phyloP scores from a whole-genome alignment of 2,888 invertebrate species.

The Tetropium fuscum region DNA sequence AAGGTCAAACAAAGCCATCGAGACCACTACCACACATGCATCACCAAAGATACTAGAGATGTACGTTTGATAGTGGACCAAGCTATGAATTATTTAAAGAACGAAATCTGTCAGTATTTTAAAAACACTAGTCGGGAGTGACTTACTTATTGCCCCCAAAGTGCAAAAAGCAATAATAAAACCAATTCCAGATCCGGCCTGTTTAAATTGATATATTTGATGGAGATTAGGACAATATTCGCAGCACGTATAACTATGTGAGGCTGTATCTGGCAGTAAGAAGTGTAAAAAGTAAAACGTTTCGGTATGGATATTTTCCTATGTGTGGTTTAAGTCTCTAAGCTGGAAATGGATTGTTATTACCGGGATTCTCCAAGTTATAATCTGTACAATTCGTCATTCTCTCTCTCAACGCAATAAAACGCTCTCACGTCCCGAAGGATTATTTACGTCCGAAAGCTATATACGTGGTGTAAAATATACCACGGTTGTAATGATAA shows the following conservation, averaged over 20 bases:
- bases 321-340: slow-evolving; percentile 34
- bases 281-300: slow-evolving; percentile 25
- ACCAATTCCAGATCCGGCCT: slow-evolving; percentile 8
- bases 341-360: slow-evolving; percentile 52
- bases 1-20: not conserved
- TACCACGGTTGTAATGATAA: not conserved
- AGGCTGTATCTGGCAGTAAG: slow-evolving; percentile 5
- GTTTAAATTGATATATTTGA: slow-evolving; percentile 23
- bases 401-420: slow-evolving; percentile 40
- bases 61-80: not conserved
- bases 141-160: not conserved
- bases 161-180: slow-evolving; percentile 18
- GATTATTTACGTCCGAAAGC: slow-evolving; percentile 18
- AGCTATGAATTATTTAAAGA: not conserved
- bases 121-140: not conserved
- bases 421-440: slow-evolving; percentile 38
- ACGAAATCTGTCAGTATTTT: not conserved
- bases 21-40: no score
- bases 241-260: slow-evolving; percentile 23
- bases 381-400: slow-evolving; percentile 49
- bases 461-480: not conserved
- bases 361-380: slow-evolving; percentile 37
- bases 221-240: slow-evolving; percentile 22
- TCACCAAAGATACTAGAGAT: no score
- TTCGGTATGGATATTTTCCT: slow-evolving; percentile 29